Evolutionary conservation across 2,797 vertebrate species (phyloP).

Genomic region (Onychomys torridus): DNA sequence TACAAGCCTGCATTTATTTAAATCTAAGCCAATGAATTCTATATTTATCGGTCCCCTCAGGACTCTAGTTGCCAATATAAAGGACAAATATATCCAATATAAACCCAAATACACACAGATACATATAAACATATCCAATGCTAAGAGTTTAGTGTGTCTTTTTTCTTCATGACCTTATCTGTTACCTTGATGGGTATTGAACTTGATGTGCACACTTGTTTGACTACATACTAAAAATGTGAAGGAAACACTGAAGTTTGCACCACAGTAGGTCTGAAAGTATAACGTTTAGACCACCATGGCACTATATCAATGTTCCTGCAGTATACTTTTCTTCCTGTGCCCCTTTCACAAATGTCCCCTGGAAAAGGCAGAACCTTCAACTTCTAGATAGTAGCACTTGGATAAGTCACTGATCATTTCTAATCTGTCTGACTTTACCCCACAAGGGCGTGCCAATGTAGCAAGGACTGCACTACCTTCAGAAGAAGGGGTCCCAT

Average conservation of each 20-base stretch:
- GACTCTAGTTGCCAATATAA: not conserved
- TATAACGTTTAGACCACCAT: slow-evolving; percentile 53
- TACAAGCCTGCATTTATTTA: not conserved
- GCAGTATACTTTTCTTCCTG: slow-evolving; percentile 47
- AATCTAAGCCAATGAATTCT: not conserved
- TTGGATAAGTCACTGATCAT: not conserved
- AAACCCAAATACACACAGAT: not conserved
- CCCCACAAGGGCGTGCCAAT: slow-evolving; percentile 67
- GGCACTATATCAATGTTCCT: slow-evolving; percentile 59
- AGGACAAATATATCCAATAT: not conserved
- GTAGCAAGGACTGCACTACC: not conserved
- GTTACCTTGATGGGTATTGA: slow-evolving; percentile 29
- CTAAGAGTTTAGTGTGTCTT: not conserved
- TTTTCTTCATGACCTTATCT: slow-evolving; percentile 59
- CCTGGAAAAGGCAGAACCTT: slow-evolving; percentile 61
- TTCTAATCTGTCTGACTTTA: not conserved
- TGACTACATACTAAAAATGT: slow-evolving; percentile 62
- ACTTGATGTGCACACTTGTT: slow-evolving; percentile 43
- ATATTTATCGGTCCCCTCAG: not conserved
- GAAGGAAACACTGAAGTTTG: slow-evolving; percentile 32
- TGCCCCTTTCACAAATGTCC: slow-evolving; percentile 44
- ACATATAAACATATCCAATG: not conserved
- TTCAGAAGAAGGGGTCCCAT: not conserved
- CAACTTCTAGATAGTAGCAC: slow-evolving; percentile 52
- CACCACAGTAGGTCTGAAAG: not conserved